These are phyloP conservation scores for Cataglyphis rosenhaueri DNA, from an alignment of 2,888 invertebrate species.

Conservation along the genomic window DNA sequence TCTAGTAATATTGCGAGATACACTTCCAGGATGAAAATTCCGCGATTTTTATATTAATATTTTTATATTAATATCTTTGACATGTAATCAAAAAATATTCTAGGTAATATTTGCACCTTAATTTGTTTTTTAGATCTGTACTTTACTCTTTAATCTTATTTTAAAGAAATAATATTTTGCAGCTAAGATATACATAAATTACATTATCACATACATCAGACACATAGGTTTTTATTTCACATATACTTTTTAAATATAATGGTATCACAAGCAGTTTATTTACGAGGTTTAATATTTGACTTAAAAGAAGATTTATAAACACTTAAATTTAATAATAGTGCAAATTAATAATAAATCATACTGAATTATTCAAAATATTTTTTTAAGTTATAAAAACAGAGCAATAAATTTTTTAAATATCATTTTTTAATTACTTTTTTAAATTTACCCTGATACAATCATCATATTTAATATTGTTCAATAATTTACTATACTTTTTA, in stretches of 20 bases:
- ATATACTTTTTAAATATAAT: background rate
- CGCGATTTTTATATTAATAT: conserved; percentile 32
- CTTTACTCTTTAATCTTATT: conserved; percentile 5
- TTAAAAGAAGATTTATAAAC: background rate
- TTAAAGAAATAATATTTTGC: background rate
- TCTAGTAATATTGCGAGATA: conserved; percentile 26
- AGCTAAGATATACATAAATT: background rate
- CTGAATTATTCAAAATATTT: background rate
- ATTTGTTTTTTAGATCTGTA: background rate
- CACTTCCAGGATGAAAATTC: conserved; percentile 34
- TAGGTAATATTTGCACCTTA: background rate
- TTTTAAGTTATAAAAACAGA: background rate
- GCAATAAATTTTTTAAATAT: background rate
- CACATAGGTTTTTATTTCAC: background rate
- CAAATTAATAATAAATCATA: background rate
- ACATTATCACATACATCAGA: background rate
- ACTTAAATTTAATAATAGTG: background rate
- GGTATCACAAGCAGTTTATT: background rate
- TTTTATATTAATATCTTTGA: conserved; percentile 34
- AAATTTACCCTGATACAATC: background rate
- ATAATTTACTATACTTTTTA: background rate
- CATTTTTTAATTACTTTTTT: too few species aligned
- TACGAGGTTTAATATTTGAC: background rate
- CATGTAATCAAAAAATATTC: conserved; percentile 15
- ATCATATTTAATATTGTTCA: conserved; percentile 12